phyloP scores from a whole-genome alignment of 1,140 invertebrate species.

The Coelopa frigida region DNA sequence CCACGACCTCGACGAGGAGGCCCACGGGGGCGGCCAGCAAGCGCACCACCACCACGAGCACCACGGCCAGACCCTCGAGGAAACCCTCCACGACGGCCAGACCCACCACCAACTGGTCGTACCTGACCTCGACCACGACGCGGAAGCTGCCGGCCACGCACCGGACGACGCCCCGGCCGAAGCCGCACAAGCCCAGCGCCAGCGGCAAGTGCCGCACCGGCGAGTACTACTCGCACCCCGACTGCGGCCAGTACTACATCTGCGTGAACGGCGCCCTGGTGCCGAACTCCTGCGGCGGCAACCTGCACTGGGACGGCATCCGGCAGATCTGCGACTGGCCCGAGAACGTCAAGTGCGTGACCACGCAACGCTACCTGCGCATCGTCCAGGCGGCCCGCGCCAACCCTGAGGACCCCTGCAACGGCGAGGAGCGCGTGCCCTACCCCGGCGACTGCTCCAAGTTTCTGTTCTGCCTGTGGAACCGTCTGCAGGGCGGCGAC shows the following conservation, averaged over 20 bases:
- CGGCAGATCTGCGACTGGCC: slow-evolving; percentile 68
- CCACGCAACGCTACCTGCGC: slow-evolving; percentile 29
- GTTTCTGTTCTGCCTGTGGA: slow-evolving; percentile 73
- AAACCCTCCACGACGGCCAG: slow-evolving; percentile 6
- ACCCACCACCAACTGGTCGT: slow-evolving; percentile 13
- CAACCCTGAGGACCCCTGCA: slow-evolving; percentile 50
- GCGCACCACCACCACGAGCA: no score
- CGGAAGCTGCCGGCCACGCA: slow-evolving; percentile 14
- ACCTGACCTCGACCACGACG: slow-evolving; percentile 9
- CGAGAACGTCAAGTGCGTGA: slow-evolving; percentile 37
- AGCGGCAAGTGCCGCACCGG: slow-evolving; percentile 43
- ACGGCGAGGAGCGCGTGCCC: slow-evolving; percentile 55
- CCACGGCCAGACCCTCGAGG: slow-evolving; percentile 3
- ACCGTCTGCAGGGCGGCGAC: slow-evolving; percentile 60
- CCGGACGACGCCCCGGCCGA: slow-evolving; percentile 10
- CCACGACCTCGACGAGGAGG: no score
- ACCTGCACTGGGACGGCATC: slow-evolving; percentile 67
- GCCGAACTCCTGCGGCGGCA: slow-evolving; percentile 53
- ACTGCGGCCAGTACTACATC: slow-evolving; percentile 42
- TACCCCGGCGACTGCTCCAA: slow-evolving; percentile 63
- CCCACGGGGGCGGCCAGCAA: no score
- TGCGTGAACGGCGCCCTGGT: slow-evolving; percentile 32
- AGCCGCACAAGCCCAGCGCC: neutral
- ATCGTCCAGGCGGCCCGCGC: slow-evolving; percentile 23
- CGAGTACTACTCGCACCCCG: slow-evolving; percentile 47